A percentile compares a stretch with the other conserved stretches of the same genome.
Evolutionary conservation across 2,797 vertebrate species (phyloP).

Genomic region (Falco cherrug): DNA sequence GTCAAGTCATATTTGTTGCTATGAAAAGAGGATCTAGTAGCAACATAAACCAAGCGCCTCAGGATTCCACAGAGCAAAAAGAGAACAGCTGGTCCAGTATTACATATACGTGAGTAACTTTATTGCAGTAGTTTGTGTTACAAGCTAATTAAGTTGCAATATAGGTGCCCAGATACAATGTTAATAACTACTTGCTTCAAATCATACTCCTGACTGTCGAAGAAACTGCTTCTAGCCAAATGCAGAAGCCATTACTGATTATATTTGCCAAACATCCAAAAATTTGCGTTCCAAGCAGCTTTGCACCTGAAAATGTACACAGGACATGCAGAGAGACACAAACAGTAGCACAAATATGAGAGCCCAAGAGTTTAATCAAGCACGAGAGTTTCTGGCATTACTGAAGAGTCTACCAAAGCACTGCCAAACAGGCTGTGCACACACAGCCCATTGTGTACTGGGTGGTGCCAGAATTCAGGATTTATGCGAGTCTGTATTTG

Average conservation of each 20-base stretch:
- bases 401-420: background rate
- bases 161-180: background rate
- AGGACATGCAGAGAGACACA: background rate
- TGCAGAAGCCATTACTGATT: background rate
- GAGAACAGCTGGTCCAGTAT: background rate
- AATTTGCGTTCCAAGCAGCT: background rate
- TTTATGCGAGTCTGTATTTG: background rate
- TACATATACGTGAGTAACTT: background rate
- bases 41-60: background rate
- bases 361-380: background rate
- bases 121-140: background rate
- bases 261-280: background rate
- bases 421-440: background rate
- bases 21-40: background rate
- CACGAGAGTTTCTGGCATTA: background rate
- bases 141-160: background rate
- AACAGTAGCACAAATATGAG: background rate
- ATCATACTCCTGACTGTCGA: background rate
- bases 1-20: background rate
- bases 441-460: background rate
- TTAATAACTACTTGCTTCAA: background rate
- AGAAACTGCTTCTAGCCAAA: background rate
- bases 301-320: background rate
- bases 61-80: background rate
- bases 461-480: background rate